A percentile compares a stretch with the other conserved stretches of the same genome.
Conservation (phyloP, 2,113 vertebrate genomes). For the Sula dactylatra region DNA sequence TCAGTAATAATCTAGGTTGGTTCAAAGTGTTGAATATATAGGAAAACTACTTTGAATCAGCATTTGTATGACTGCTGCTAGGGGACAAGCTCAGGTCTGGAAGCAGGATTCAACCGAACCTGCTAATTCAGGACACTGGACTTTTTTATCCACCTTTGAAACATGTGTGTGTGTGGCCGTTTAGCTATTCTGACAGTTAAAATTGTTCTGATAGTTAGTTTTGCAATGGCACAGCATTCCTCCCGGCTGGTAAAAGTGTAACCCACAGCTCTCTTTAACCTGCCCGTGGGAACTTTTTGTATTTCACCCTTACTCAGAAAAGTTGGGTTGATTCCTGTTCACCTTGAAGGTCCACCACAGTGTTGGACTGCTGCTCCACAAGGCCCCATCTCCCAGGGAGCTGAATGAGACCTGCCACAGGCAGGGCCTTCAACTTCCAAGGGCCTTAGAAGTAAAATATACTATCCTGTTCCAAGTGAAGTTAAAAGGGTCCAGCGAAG, state of each 20-base stretch:
- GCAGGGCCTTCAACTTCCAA: conserved; percentile 45
- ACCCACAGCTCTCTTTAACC: neutral
- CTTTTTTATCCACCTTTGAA: neutral
- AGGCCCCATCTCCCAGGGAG: neutral
- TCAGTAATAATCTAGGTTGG: neutral
- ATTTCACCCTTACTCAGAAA: neutral
- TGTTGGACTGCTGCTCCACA: neutral
- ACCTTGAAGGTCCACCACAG: neutral
- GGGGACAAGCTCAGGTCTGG: neutral
- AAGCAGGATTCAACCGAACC: neutral
- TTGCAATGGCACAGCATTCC: neutral
- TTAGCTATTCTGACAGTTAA: neutral
- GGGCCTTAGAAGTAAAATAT: conserved; percentile 68
- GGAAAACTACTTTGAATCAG: neutral
- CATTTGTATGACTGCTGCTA: neutral
- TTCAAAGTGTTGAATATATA: neutral
- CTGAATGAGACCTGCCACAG: neutral
- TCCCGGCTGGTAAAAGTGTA: neutral
- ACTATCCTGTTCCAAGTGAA: conserved; percentile 67
- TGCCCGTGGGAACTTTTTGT: neutral
- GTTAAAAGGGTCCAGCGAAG: conserved; percentile 74
- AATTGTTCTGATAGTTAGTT: neutral
- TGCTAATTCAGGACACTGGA: neutral
- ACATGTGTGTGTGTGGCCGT: neutral
- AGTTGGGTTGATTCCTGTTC: neutral